These are phyloP conservation scores for Zaprionus nigranus DNA, from an alignment of 1,140 invertebrate species.

Conservation along the genomic window DNA sequence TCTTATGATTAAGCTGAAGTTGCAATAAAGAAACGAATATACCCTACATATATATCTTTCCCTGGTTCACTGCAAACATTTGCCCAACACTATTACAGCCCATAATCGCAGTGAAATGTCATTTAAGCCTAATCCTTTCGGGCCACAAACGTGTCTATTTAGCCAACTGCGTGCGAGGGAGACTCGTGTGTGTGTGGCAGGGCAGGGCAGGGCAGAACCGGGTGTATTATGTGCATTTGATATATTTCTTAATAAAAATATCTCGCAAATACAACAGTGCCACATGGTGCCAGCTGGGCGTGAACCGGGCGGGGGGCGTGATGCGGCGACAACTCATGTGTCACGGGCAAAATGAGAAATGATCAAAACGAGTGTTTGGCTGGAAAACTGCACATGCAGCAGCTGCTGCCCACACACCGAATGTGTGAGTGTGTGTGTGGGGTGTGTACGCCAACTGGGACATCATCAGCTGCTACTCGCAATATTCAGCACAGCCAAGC, in stretches of 20 bases:
- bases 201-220: background rate
- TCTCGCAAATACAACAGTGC: conserved; percentile 66
- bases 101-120: conserved; percentile 20
- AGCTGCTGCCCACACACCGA: conserved; percentile 37
- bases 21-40: background rate
- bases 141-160: conserved; percentile 30
- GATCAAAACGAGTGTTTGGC: conserved; percentile 80
- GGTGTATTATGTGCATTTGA: conserved; percentile 67
- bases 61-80: background rate
- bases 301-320: background rate
- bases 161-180: background rate
- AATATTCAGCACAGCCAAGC: conserved; percentile 57
- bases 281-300: conserved; percentile 35
- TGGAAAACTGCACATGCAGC: conserved; percentile 62
- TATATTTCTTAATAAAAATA: conserved; percentile 81
- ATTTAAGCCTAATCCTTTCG: conserved; percentile 33
- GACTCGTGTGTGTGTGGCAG: too few relatives aligned
- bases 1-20: too few relatives aligned
- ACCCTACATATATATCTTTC: background rate
- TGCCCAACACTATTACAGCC: background rate
- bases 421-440: conserved; percentile 16
- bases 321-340: conserved; percentile 58
- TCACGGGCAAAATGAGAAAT: conserved; percentile 76
- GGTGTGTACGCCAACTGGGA: conserved; percentile 55
- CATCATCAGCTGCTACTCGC: conserved; percentile 71